Evolutionary conservation across 2,113 vertebrate species (phyloP).

Genomic region (Petroica traversi): DNA sequence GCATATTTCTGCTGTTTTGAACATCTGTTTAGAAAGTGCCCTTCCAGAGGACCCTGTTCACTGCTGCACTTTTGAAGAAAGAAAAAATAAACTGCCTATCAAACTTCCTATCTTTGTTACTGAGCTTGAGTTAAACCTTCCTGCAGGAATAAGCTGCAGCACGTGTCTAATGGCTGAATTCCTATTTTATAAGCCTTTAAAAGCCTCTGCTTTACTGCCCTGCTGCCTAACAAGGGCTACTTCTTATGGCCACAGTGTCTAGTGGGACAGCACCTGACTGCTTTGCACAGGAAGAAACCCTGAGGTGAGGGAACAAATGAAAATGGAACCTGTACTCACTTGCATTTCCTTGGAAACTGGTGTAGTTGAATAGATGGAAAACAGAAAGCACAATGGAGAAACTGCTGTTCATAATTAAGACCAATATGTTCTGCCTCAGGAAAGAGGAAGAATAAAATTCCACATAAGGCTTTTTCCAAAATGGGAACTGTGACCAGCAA

Average conservation of each 20-base stretch:
- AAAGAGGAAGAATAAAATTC: not conserved
- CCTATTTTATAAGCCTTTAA: not conserved
- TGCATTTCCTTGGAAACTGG: not conserved
- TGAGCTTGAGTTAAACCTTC: not conserved
- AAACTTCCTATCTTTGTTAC: not conserved
- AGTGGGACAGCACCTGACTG: fast-evolving
- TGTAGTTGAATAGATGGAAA: not conserved
- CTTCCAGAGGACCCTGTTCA: constrained; percentile 80
- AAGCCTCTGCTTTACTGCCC: not conserved
- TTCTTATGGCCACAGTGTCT: not conserved
- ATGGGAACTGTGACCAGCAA: not conserved
- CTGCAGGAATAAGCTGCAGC: not conserved
- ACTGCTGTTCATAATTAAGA: not conserved
- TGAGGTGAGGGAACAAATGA: not conserved
- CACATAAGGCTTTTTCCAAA: not conserved
- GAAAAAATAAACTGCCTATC: constrained; percentile 63
- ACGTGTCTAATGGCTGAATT: not conserved
- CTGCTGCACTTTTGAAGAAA: constrained; percentile 82
- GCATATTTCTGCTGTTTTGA: not conserved
- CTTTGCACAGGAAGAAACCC: not conserved
- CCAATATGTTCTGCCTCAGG: not conserved
- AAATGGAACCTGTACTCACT: not conserved
- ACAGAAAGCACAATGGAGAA: not conserved
- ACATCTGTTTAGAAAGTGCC: constrained; percentile 76
- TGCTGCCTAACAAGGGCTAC: not conserved